A percentile compares a stretch with the other conserved stretches of the same genome.
Evolutionary conservation across 2,113 vertebrate species (phyloP).

Genomic region (Phalacrocorax pelagicus): DNA sequence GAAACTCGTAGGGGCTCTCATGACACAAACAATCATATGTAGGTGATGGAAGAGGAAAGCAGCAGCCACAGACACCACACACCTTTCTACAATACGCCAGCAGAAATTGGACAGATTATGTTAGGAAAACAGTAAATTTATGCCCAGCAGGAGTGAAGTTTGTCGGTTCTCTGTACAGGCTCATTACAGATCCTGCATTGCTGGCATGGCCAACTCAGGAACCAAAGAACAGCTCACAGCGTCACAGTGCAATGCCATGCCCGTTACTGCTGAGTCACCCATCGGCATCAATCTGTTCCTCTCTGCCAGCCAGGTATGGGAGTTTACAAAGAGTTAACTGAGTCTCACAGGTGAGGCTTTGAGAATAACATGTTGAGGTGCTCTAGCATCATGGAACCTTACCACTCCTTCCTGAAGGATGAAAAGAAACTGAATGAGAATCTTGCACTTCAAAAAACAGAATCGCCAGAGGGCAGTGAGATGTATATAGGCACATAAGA

Average conservation of each 20-base stretch:
- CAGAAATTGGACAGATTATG: background rate
- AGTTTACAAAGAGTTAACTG: background rate
- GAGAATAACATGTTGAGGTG: no score
- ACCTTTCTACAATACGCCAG: rapidly evolving
- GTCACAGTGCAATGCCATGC: background rate
- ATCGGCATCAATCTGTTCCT: background rate
- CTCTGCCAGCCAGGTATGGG: background rate
- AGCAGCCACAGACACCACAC: background rate
- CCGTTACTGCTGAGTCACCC: background rate
- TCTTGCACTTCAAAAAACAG: background rate
- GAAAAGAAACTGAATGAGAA: background rate
- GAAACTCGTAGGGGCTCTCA: background rate
- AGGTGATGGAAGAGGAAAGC: background rate
- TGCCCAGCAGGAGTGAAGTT: background rate
- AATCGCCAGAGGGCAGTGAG: background rate
- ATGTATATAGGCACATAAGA: background rate
- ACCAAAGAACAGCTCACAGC: background rate
- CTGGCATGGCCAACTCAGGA: background rate
- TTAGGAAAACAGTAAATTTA: background rate
- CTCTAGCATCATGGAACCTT: background rate
- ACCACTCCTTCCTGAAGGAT: background rate
- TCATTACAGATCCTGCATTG: background rate
- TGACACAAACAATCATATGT: background rate
- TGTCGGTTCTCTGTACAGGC: background rate
- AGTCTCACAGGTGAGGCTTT: background rate